phyloP scores from a whole-genome alignment of 2,888 invertebrate species.

The Germaria angustata region DNA sequence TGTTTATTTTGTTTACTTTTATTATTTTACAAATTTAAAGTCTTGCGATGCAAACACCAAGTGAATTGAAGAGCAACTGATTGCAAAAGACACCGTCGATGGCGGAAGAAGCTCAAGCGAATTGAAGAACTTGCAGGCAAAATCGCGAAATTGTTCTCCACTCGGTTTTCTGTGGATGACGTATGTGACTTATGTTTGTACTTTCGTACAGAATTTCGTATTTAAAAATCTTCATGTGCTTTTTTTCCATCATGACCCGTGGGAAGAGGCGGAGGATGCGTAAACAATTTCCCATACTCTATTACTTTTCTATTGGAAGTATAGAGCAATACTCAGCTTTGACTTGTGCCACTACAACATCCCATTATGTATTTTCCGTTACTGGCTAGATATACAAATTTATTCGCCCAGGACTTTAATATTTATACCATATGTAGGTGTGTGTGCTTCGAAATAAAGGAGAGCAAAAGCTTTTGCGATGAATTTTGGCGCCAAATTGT shows the following conservation, averaged over 20 bases:
- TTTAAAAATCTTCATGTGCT: conserved; percentile 15
- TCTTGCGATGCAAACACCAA: conserved; percentile 67
- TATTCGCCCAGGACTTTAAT: conserved; percentile 12
- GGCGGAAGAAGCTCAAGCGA: conserved; percentile 66
- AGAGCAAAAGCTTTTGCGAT: conserved; percentile 44
- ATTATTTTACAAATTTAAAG: not conserved
- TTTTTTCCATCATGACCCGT: not conserved
- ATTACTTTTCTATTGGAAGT: not conserved
- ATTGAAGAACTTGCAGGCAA: conserved; percentile 33
- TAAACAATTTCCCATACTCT: not conserved
- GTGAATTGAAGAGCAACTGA: conserved; percentile 69
- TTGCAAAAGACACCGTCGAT: conserved; percentile 51
- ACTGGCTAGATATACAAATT: conserved; percentile 24
- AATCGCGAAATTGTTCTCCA: conserved; percentile 16
- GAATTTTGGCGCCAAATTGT: conserved; percentile 60
- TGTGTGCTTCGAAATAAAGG: not conserved
- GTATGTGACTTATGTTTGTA: not conserved
- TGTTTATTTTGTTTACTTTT: not conserved
- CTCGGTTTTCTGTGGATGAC: conserved; percentile 47
- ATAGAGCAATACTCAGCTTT: not conserved
- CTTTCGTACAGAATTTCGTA: not conserved
- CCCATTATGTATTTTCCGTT: conserved; percentile 1
- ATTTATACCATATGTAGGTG: not conserved
- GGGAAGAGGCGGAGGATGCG: conserved; percentile 31
- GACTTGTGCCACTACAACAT: conserved; percentile 7